Evolutionary conservation across 2,797 vertebrate species (phyloP).

Genomic region (Halcyon badia): DNA sequence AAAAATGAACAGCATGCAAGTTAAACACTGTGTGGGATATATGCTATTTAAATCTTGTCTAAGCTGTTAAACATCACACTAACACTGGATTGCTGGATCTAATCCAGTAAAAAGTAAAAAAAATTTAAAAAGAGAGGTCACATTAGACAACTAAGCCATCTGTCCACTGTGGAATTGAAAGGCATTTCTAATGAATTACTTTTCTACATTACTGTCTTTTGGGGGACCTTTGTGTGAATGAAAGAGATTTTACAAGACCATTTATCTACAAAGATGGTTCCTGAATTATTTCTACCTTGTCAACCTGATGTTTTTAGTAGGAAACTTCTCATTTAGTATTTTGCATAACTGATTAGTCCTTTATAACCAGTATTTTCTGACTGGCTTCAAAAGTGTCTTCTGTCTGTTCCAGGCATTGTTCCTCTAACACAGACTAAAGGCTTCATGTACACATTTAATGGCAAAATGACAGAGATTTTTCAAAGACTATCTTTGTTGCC

Average conservation of each 20-base stretch:
- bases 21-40: conserved; percentile 66
- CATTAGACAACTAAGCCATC: conserved; percentile 77
- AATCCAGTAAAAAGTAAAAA: conserved; percentile 63
- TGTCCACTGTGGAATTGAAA: conserved; percentile 75
- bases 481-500: background rate
- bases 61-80: conserved; percentile 69
- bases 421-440: background rate
- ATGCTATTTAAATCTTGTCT: conserved; percentile 74
- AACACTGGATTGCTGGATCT: conserved; percentile 69
- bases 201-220: background rate
- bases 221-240: background rate
- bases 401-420: background rate
- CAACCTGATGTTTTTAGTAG: conserved; percentile 27
- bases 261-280: conserved; percentile 30
- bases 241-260: background rate
- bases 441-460: background rate
- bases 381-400: background rate
- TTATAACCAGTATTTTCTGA: conserved; percentile 32
- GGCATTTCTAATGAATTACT: conserved; percentile 56
- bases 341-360: conserved; percentile 47
- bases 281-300: conserved; percentile 30
- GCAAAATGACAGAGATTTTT: background rate
- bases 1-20: conserved; percentile 73
- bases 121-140: conserved; percentile 67
- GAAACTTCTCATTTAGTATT: background rate